Base-by-base conservation (phyloP, 2,113 vertebrate species). In the Poeciliopsis occidentalis region DNA sequence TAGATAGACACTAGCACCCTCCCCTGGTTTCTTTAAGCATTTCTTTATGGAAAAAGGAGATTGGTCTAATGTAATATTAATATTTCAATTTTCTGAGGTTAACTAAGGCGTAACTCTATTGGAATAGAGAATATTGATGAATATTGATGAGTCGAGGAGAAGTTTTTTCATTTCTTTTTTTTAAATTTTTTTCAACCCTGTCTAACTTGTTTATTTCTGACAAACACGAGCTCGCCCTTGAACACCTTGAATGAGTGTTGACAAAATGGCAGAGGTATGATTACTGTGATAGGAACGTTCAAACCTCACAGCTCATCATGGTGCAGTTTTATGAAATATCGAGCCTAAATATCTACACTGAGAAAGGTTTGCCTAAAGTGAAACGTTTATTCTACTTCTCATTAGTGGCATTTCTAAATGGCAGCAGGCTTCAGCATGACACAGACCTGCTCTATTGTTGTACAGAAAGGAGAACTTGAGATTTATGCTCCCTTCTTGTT, bases 401-500 rank as follows among this genome's bases (percentile, higher is more conserved):
- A 24, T 41, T 47, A 1, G 17, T 19, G 44, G 4, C 44, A 6
- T 24, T n/a, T 2, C 24, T 65, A 12, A 66, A 66, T 41, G 15
- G 41, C 37, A 13, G 37, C 12, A 66, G 41, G 19, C 24, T 22
- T 26, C 11, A 51, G 17, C 31, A 30, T 51, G 24, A 67, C n/a
- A 67, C 12, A 44, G 39, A 47, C 12, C 24, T 13, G 29, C 26
- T 44, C 64, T 37, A 84, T 8, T 76, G 12, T 83, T 64, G 26
- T 74, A n/a, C 63, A 13, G 1, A 19, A 57, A 51, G n/a, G 22
- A 29, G 24, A 37, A 6, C 4, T 44, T 60, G 4, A 64, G 12
- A 10, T 1, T 64, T 75, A 79, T 4, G 67, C 22, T 13, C n/a
- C 64, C 24, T 27, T 80, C 67, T 69, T 81, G 51, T 24, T 77